Conservation (phyloP, 2,888 invertebrate genomes). For the Oxytorus armatus region DNA sequence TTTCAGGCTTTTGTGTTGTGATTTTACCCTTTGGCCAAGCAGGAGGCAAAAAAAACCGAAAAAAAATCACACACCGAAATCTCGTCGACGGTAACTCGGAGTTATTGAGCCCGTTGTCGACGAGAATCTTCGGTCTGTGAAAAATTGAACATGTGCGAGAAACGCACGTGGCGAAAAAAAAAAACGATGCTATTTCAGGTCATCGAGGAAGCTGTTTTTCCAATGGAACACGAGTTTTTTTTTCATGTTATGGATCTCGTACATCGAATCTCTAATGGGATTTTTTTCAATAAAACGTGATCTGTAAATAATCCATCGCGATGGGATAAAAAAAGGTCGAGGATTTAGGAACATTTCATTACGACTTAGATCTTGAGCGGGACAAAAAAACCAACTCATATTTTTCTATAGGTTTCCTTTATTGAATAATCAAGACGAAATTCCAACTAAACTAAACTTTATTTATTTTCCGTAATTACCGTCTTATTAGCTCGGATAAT, state of each 20-base stretch:
- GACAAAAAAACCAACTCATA: conserved; percentile 25
- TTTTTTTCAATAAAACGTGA: not conserved
- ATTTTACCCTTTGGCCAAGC: conserved; percentile 55
- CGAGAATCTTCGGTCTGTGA: not conserved
- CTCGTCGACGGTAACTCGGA: not conserved
- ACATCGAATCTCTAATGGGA: not conserved
- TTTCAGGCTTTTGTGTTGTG: conserved; percentile 75
- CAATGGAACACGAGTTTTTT: not conserved
- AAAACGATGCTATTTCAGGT: conserved; percentile 72
- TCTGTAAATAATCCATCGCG: no score
- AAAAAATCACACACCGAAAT: conserved; percentile 4
- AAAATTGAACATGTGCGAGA: not conserved
- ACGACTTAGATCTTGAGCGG: no score
- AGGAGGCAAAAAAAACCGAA: conserved; percentile 10
- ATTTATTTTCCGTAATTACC: conserved; percentile 66
- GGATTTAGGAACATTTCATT: not conserved
- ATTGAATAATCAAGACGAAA: conserved; percentile 74
- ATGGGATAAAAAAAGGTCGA: conserved; percentile 4
- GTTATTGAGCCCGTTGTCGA: not conserved
- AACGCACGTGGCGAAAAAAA: conserved; percentile 23
- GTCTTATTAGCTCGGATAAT: conserved; percentile 73
- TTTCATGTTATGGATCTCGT: not conserved
- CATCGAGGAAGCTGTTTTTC: conserved; percentile 25
- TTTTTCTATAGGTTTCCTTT: conserved; percentile 69
- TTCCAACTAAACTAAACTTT: conserved; percentile 73